These are phyloP conservation scores for Halesus radiatus DNA, from an alignment of 1,140 invertebrate genomes.

Conservation along the genomic window DNA sequence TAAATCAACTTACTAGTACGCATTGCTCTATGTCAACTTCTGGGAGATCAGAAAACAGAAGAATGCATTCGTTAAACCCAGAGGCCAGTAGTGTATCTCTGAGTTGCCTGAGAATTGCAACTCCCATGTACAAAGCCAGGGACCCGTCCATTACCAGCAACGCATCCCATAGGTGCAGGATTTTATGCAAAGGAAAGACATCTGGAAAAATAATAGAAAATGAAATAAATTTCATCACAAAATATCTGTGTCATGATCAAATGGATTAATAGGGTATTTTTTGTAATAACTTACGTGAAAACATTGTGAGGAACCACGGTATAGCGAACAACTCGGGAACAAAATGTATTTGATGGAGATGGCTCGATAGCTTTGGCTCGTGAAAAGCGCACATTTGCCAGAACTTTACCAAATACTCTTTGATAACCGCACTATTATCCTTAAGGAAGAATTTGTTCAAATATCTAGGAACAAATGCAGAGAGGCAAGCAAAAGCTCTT, in stretches of 20 bases:
- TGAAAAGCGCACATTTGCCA: conserved; percentile 96
- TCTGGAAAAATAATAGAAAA: conserved; percentile 72
- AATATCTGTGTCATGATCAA: too few relatives aligned
- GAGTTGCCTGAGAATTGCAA: conserved; percentile 93
- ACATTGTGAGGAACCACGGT: conserved; percentile 99
- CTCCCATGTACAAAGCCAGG: conserved; percentile 95
- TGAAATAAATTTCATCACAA: too few relatives aligned
- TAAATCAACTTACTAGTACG: conserved; percentile 72
- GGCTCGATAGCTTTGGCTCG: conserved; percentile 92
- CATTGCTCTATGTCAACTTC: conserved; percentile 96
- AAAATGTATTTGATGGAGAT: conserved; percentile 94
- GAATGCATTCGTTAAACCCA: conserved; percentile 97
- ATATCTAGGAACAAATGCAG: conserved; percentile 96
- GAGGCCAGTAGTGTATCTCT: conserved; percentile 86
- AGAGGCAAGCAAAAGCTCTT: conserved; percentile 93
- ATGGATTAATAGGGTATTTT: background rate
- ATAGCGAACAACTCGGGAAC: conserved; percentile 99
- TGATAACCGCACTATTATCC: conserved; percentile 96
- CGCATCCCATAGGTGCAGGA: conserved; percentile 98
- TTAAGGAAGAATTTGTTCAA: conserved; percentile 98
- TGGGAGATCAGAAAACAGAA: conserved; percentile 97
- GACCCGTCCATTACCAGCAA: conserved; percentile 93
- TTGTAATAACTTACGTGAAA: conserved; percentile 87
- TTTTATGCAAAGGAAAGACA: conserved; percentile 98
- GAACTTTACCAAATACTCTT: conserved; percentile 98